Evolutionary conservation across 2,888 invertebrate genomes (phyloP), one percentile per base, ranked within the genome.

Genomic region (Sinohyriopsis cumingii): DNA sequence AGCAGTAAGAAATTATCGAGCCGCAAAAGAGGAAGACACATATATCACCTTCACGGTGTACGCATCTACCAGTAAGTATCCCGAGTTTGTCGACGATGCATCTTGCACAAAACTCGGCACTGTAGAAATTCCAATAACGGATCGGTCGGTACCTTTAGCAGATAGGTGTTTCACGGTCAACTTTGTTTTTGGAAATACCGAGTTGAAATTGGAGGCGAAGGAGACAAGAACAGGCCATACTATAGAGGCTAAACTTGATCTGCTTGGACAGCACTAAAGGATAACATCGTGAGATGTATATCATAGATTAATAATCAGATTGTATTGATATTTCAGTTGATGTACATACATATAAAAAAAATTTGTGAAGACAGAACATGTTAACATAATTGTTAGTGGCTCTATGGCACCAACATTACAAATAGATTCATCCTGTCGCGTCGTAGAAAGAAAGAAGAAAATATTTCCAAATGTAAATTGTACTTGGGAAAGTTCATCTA

Each of bases 181-280:
- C 59, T 74, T 80, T 75, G 71, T 69, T 1, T 80, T 80, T 68
- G 73, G 77, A 25, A 76, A 68, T n/a, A 80, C 80, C 1, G 78
- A 77, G 56, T 57, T 80, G 4, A 62, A 71, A 19, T 78, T 77
- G 20, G 67, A 72, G 55, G 80, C 80, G 20, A 59, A 24, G 6
- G 76, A 77, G 45, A 67, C 64, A 7, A 67, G 67, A 18, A 69
- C 76, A 9, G 68, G 70, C 1, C 65, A 59, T 22, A 65, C 66
- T 18, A 55, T 69, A 22, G 62, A 55, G 18, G 75, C 76, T 5
- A 69, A 64, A n/a, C 69, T 80, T 65, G 67, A 80, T 55, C 78
- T 80, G 62, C 65, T 79, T 45, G 69, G 66, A 18, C 63, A 65
- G 54, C 20, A 59, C 53, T 54, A 59, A 20, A 65, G 1, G 25